Conservation (phyloP, 2,888 invertebrate genomes). For the Coenonympha arcania region DNA sequence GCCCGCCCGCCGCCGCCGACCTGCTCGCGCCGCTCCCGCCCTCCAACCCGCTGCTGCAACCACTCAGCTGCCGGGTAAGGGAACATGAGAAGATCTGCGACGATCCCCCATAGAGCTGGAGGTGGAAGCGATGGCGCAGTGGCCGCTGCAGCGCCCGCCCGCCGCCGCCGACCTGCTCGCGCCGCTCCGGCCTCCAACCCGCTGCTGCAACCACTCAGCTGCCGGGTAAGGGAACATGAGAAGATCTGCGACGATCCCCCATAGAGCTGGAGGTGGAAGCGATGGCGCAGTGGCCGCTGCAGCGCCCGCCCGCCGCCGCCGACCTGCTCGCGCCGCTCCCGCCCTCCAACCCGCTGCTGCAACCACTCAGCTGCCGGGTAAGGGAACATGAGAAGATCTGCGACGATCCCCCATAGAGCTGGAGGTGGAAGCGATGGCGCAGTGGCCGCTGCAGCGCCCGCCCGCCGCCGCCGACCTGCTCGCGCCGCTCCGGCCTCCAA, state of each 20-base stretch:
- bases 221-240: constrained; percentile 43
- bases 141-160: constrained; percentile 83
- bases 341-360: constrained; percentile 77
- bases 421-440: constrained; percentile 87
- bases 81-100: constrained; percentile 50
- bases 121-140: constrained; percentile 90
- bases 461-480: constrained; percentile 78
- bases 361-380: constrained; percentile 44
- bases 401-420: constrained; percentile 91
- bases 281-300: constrained; percentile 91
- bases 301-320: constrained; percentile 75
- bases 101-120: constrained; percentile 89
- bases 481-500: constrained; percentile 83
- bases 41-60: constrained; percentile 77
- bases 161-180: constrained; percentile 80
- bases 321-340: constrained; percentile 86
- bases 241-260: too few species aligned
- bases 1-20: constrained; percentile 77
- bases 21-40: constrained; percentile 83
- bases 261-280: constrained; percentile 90
- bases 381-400: constrained; percentile 6
- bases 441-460: constrained; percentile 88
- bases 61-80: constrained; percentile 40
- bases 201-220: constrained; percentile 56
- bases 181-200: constrained; percentile 83